These are phyloP conservation scores for Lemur catta DNA, from an alignment of 2,797 vertebrate species.

Conservation along the genomic window DNA sequence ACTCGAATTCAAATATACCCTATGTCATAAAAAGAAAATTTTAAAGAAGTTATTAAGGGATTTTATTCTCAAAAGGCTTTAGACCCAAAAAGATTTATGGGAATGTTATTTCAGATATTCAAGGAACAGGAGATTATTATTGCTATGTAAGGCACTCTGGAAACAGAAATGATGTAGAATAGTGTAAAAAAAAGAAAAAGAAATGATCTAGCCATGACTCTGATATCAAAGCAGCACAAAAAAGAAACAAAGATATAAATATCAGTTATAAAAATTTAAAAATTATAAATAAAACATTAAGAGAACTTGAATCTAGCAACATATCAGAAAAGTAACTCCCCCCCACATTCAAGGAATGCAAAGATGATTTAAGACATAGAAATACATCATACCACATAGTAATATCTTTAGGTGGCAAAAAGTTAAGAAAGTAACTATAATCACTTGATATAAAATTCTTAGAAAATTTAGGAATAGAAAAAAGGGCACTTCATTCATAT, in stretches of 20 bases:
- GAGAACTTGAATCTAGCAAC: not conserved
- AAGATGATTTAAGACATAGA: not conserved
- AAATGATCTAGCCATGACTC: not conserved
- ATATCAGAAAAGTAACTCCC: not conserved
- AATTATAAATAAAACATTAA: not conserved
- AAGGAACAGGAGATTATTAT: not conserved
- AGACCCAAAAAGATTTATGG: not conserved
- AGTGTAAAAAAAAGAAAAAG: not conserved
- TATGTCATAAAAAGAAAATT: not conserved
- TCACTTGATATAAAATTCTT: not conserved
- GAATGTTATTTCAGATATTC: not conserved
- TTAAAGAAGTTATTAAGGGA: not conserved
- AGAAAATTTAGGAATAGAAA: not conserved
- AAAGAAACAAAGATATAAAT: not conserved
- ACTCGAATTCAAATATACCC: not conserved
- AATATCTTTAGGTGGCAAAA: not conserved
- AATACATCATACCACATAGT: not conserved
- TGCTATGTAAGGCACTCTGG: not conserved
- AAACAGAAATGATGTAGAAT: not conserved
- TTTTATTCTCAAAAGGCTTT: conserved; percentile 6
- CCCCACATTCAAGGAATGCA: not conserved
- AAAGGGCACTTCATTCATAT: not conserved
- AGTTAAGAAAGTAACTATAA: not conserved
- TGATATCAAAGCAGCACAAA: not conserved
- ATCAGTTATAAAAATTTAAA: not conserved